phyloP scores from a whole-genome alignment of 2,888 invertebrate genomes.

The Eilema griseolum region DNA sequence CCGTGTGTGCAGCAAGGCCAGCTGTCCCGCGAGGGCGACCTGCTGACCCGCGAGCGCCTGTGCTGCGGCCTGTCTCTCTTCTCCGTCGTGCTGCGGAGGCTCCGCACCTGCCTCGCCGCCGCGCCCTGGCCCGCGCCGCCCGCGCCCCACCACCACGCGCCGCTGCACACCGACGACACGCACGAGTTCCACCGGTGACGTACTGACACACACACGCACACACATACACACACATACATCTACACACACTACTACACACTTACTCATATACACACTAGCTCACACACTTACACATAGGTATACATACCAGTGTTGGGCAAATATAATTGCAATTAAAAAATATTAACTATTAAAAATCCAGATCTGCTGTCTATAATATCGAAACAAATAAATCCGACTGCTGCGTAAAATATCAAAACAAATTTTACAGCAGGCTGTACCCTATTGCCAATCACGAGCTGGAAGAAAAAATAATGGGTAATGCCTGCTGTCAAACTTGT shows the following conservation, averaged over 20 bases:
- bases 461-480: too few species aligned
- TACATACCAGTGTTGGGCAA: too few species aligned
- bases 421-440: too few species aligned
- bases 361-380: too few species aligned
- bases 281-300: background rate
- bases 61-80: conserved; percentile 99
- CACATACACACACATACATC: background rate
- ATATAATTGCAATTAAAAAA: too few species aligned
- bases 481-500: too few species aligned
- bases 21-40: conserved; percentile 97
- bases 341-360: too few species aligned
- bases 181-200: conserved; percentile 96
- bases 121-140: conserved; percentile 99
- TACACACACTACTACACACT: background rate
- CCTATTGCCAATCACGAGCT: too few species aligned
- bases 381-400: too few species aligned
- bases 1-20: conserved; percentile 93
- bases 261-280: background rate
- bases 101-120: conserved; percentile 94
- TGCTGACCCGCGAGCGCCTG: conserved; percentile 97
- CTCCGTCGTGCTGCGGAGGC: conserved; percentile 96
- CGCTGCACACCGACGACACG: conserved; percentile 98
- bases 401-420: too few species aligned
- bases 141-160: conserved; percentile 94
- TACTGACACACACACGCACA: too few species aligned